Evolutionary conservation across 2,113 vertebrate genomes (phyloP), one percentile per base, ranked within the genome.

Genomic region (Hydrochoerus hydrochaeris): DNA sequence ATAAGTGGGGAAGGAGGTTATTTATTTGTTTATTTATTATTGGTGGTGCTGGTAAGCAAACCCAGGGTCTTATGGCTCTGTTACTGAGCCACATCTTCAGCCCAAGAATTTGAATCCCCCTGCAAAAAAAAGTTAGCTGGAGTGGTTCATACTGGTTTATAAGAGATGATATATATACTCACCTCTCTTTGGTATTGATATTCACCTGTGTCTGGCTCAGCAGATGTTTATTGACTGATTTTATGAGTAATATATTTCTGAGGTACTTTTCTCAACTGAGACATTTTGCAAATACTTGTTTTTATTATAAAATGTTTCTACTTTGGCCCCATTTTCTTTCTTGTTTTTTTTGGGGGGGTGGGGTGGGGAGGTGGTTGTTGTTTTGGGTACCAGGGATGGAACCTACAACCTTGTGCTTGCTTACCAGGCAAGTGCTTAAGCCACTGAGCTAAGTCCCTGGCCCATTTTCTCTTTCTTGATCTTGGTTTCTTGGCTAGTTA

Each of bases 1-100:
- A 98, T 99, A 99, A 99, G 99, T 95, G 96, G 98, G 97, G 98
- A 96, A 91, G 94, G 90, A 97, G 98, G 98, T 98, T 98, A 46
- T 97, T 98, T 96, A 30, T 26, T 28, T 92, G 12, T 54, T 16
- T 52, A 16, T 54, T 54, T 54, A 54, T 57, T 57, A 52, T 57
- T 57, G 16, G 16, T 57, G 54, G 54, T 19, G 3, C 17, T 54
- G 52, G 52, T 14, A 54, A 54, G 14, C 14, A 54, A 16, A 54
- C 52, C 52, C 52, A 54, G 13, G 52, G 14, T 16, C 54, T 57
- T 57, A 17, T 19, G 54, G 1, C 4, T 57, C 54, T 57, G 20
- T 19, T 16, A 57, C 17, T 57, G 17, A 57, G 17, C 54, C 54
- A 57, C 54, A 57, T 57, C 17, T 16, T 17, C 17, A 57, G 54